Evolutionary conservation across 2,113 vertebrate species (phyloP).

Genomic region (Cheilinus undulatus): DNA sequence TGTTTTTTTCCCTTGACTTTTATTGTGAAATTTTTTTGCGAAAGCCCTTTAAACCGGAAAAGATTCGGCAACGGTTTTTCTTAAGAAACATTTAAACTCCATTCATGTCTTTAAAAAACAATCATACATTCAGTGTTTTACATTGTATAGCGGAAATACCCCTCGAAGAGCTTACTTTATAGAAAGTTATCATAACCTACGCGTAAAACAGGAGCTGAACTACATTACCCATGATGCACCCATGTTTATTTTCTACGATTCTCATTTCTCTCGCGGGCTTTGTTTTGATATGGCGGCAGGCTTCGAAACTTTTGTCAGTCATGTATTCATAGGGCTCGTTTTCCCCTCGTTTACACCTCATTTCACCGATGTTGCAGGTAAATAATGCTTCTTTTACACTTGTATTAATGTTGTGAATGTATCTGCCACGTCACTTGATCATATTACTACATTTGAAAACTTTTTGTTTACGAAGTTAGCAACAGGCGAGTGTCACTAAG

Average conservation of each 20-base stretch:
- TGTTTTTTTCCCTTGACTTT: accelerated
- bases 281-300: conserved; percentile 83
- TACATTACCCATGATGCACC: conserved; percentile 65
- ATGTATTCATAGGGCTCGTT: conserved; percentile 5
- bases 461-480: not conserved
- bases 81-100: not conserved
- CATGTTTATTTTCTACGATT: not conserved
- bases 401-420: not conserved
- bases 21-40: conserved; percentile 46
- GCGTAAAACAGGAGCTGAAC: not conserved
- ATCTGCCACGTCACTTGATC: accelerated
- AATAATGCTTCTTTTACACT: not conserved
- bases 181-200: too few species aligned
- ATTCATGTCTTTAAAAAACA: not conserved
- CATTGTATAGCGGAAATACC: too few species aligned
- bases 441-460: not conserved
- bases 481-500: not conserved
- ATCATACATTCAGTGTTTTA: not conserved
- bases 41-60: conserved; percentile 5
- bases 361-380: conserved; percentile 45
- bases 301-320: conserved; percentile 67
- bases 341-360: not conserved
- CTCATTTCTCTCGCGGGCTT: conserved; percentile 80
- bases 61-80: not conserved
- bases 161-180: too few species aligned